These are phyloP conservation scores for Gryllus longicercus DNA, from an alignment of 2,888 invertebrate genomes.

Conservation along the genomic window DNA sequence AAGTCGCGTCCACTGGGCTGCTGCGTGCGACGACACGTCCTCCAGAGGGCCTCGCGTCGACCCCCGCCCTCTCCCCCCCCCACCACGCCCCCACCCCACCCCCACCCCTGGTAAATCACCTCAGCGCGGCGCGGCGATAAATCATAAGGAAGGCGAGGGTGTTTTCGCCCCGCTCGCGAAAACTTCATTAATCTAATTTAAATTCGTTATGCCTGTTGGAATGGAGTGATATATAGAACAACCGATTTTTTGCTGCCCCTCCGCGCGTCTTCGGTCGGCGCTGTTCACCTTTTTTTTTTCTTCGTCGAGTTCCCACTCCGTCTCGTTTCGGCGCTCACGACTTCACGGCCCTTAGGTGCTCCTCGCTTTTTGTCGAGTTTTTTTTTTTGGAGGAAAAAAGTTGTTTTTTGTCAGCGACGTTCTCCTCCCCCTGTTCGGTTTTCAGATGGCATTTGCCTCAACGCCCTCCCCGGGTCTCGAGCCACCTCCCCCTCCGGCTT, in stretches of 20 bases:
- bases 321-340: slow-evolving; percentile 3
- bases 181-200: slow-evolving; percentile 32
- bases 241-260: not conserved
- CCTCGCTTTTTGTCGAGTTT: not conserved
- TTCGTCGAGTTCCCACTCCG: slow-evolving; percentile 21
- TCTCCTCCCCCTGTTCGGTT: not conserved
- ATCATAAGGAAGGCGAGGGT: slow-evolving; percentile 23
- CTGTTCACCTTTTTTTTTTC: slow-evolving; percentile 25
- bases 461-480: not conserved
- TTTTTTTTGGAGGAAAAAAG: not conserved
- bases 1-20: too few relatives aligned
- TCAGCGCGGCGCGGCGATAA: not conserved
- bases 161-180: slow-evolving; percentile 22
- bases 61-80: too few relatives aligned
- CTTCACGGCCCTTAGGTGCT: not conserved
- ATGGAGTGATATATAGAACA: not conserved
- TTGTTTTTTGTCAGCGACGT: not conserved
- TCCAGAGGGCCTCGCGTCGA: too few relatives aligned
- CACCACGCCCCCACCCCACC: too few relatives aligned
- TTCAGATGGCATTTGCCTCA: not conserved
- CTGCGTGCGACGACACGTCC: too few relatives aligned
- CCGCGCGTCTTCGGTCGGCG: slow-evolving; percentile 21
- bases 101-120: not conserved
- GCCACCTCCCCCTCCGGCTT: not conserved
- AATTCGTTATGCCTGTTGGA: slow-evolving; percentile 27